A percentile compares a stretch with the other conserved stretches of the same genome.
Conservation (phyloP, 1,140 invertebrate species). For the Eurosta solidaginis region DNA sequence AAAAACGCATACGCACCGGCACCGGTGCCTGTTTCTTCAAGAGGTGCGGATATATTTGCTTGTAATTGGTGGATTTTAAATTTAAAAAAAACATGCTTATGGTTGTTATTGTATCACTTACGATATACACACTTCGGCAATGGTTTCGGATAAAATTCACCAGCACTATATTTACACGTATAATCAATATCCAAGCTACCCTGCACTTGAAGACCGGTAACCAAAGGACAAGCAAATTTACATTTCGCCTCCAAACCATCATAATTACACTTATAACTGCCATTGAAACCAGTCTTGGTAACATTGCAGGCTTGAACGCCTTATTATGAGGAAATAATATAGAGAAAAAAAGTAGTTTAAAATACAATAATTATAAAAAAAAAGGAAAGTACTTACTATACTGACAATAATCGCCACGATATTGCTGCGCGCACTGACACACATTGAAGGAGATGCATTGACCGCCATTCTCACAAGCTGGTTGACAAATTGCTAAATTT, state of each 20-base stretch:
- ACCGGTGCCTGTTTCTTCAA: too few relatives aligned
- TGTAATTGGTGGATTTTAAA: too few relatives aligned
- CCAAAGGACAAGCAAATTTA: slow-evolving; percentile 67
- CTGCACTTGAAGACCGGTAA: slow-evolving; percentile 64
- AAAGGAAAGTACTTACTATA: slow-evolving; percentile 66
- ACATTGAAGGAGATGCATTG: slow-evolving; percentile 73
- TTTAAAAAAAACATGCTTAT: too few relatives aligned
- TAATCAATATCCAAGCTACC: slow-evolving; percentile 62
- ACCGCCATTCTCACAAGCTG: slow-evolving; percentile 77
- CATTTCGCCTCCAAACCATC: slow-evolving; percentile 67
- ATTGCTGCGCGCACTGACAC: slow-evolving; percentile 76
- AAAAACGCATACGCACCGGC: too few relatives aligned
- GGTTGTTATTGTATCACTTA: slow-evolving; percentile 60
- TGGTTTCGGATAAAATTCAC: slow-evolving; percentile 70
- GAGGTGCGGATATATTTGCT: too few relatives aligned
- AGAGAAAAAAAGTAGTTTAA: background rate
- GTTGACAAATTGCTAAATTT: slow-evolving; percentile 69
- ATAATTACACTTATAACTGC: slow-evolving; percentile 72
- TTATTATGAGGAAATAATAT: slow-evolving; percentile 30
- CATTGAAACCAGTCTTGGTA: slow-evolving; percentile 67
- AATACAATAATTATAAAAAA: background rate
- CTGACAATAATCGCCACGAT: slow-evolving; percentile 75
- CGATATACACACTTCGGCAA: slow-evolving; percentile 76
- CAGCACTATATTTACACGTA: slow-evolving; percentile 71
- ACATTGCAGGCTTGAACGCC: slow-evolving; percentile 48